Base-by-base conservation (phyloP, 2,888 invertebrate species). In the Selenia dentaria region DNA sequence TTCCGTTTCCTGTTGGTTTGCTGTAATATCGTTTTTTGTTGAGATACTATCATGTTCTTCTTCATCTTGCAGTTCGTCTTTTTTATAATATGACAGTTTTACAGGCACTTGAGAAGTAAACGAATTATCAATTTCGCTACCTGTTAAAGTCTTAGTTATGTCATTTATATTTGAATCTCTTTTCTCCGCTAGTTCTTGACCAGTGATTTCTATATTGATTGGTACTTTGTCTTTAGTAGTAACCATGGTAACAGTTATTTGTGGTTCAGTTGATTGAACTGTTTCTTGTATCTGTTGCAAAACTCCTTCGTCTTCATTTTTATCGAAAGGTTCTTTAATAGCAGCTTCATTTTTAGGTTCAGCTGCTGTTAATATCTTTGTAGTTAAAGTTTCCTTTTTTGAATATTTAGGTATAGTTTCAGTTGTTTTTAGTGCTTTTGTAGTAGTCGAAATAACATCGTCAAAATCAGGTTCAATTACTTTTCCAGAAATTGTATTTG, bases 91-190 rank as follows among this genome's bases (percentile, higher is more conserved):
- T 11, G 44, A 25, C 3, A 11, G 4, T 38, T 44, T 47, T 25
- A 43, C 38, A 25, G 10, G 13, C 2, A 16, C 18, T 38, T 42
- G 41, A 13, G 54, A 34, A 11, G 39, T 13, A 5, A 34, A 40
- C 16, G 65, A 55, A 34, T 71, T 57, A n/a, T 61, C 59, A 32
- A 58, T 57, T 64, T 74, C 73, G 48, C 51, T 66, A 6, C 51
- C 62, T 35, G 74, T 60, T 2, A 73, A 58, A 24, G 32, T 48
- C 27, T 64, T 60, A 2, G 63, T 63, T 6, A 57, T 41, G 32
- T 70, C 62, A 34, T 52, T 52, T 5, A 59, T 26, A 14, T 46
- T 51, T 2, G 34, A 32, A 31, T 53, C 47, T 41, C 53, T 52
- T 4, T 9, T 12, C 6, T 12, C 33, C 10, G 31, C 6, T 16